Evolutionary conservation across 2,797 vertebrate genomes (phyloP), one percentile per base, ranked within the genome.

Genomic region (Pseudochromis fuscus): DNA sequence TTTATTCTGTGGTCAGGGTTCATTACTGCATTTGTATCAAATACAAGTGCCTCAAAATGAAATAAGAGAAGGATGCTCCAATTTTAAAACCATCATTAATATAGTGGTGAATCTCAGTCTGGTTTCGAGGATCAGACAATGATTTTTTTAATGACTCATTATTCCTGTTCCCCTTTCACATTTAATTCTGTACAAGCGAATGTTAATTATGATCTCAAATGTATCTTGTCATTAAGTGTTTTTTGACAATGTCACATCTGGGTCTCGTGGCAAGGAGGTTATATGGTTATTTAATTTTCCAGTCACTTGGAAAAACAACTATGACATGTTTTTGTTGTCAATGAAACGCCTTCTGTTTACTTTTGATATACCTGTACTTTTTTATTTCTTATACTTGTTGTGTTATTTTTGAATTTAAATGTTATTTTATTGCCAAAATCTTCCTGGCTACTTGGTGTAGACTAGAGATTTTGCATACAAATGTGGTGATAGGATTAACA

Each of bases 141-240:
- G 9, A 13, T 10, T 42, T 60, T 53, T 3, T n/a, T n/a, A n/a
- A 37, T 18, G 12, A 35, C 12, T 9, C 3, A 53, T 63, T 28
- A 66, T 71, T 72, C 74, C 55, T 40, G 13, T 83, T 75, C 38
- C 44, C 4, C n/a, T n/a, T n/a, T n/a, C n/a, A n/a, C n/a, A n/a
- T 16, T 7, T 27, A 25, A 49, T 53, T 56, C 38, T 79, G 53
- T 44, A 18, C 16, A 19, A 77, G 42, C 73, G 48, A 79, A 72
- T 55, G 7, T 46, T 44, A 10, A 63, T 58, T 58, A 60, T 79
- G 44, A 71, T 60, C 19, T 60, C 13, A 79, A 77, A 67, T 77
- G 50, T 83, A 85, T 7, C 7, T 72, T 82, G 62, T 59, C 30
- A 75, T 76, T 16, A 27, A 65, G 52, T 66, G 37, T 55, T 67